A percentile compares a stretch with the other conserved stretches of the same genome.
These are phyloP conservation scores for Odontamblyopus lacepedii DNA, from an alignment of 2,797 vertebrate species.

Conservation along the genomic window DNA sequence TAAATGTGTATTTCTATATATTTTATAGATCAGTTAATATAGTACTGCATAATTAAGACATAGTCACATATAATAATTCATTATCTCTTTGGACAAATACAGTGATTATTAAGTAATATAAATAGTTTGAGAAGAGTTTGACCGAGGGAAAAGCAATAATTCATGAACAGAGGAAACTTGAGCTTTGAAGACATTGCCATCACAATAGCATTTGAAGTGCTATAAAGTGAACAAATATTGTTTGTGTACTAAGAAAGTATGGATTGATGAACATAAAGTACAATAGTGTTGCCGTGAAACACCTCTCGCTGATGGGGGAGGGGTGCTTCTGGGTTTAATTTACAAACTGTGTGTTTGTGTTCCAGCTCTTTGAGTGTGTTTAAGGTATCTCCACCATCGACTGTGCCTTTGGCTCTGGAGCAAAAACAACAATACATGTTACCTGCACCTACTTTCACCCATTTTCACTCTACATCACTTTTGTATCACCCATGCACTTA, in stretches of 20 bases:
- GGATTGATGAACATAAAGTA: slow-evolving; percentile 5
- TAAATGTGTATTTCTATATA: background rate
- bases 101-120: background rate
- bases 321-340: slow-evolving; percentile 54
- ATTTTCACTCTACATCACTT: slow-evolving; percentile 59
- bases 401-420: slow-evolving; percentile 62
- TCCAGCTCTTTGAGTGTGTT: slow-evolving; percentile 70
- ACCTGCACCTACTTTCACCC: slow-evolving; percentile 37
- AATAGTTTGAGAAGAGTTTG: background rate
- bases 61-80: background rate
- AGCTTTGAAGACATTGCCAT: background rate
- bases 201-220: background rate
- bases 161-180: background rate
- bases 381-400: slow-evolving; percentile 71
- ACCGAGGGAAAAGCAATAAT: background rate
- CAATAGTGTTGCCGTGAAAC: background rate
- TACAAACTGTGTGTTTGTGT: slow-evolving; percentile 74
- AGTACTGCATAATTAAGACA: background rate
- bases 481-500: background rate
- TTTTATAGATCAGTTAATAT: background rate
- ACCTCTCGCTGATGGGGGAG: slow-evolving; percentile 6
- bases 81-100: background rate
- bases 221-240: background rate
- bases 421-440: slow-evolving; percentile 45
- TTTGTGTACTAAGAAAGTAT: background rate